phyloP scores from a whole-genome alignment of 2,888 invertebrate species.

The Acanthococcus lagerstroemiae region DNA sequence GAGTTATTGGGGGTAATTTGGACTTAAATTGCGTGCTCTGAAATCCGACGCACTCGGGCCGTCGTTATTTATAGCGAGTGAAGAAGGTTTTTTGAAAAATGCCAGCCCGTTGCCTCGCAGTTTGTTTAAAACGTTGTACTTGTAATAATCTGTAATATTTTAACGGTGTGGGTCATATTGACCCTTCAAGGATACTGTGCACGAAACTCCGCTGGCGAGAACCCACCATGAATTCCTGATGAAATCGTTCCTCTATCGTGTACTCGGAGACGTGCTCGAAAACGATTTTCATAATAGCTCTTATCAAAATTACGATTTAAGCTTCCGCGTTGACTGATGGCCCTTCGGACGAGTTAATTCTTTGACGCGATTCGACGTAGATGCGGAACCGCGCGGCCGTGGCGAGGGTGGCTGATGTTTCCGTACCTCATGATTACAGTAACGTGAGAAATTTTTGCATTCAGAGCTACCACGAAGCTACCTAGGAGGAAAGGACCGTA shows the following conservation, averaged over 20 bases:
- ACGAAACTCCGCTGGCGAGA: not conserved
- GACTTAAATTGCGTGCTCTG: slow-evolving; percentile 14
- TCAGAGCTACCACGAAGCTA: too few relatives aligned
- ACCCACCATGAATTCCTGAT: slow-evolving; percentile 8
- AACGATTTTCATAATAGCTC: slow-evolving; percentile 1
- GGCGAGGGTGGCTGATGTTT: too few relatives aligned
- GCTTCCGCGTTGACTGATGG: not conserved
- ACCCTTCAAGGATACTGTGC: slow-evolving; percentile 2
- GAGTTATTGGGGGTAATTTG: slow-evolving; percentile 12
- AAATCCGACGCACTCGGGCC: slow-evolving; percentile 14
- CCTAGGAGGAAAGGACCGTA: too few relatives aligned
- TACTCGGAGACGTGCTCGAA: not conserved
- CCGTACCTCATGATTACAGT: too few relatives aligned
- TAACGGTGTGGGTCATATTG: slow-evolving; percentile 1
- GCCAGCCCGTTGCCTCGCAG: not conserved
- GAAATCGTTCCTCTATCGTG: not conserved
- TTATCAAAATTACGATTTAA: not conserved
- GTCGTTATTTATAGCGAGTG: slow-evolving; percentile 10
- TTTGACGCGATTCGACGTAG: too few relatives aligned
- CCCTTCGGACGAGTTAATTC: not conserved
- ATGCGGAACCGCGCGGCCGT: too few relatives aligned
- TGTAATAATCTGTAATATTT: slow-evolving; percentile 18
- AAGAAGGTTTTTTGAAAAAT: slow-evolving; percentile 12
- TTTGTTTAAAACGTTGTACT: slow-evolving; percentile 4
- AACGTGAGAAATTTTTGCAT: too few relatives aligned